Evolutionary conservation across 2,113 vertebrate genomes (phyloP), one percentile per base, ranked within the genome.

Genomic region (Pollimyrus isidori): DNA sequence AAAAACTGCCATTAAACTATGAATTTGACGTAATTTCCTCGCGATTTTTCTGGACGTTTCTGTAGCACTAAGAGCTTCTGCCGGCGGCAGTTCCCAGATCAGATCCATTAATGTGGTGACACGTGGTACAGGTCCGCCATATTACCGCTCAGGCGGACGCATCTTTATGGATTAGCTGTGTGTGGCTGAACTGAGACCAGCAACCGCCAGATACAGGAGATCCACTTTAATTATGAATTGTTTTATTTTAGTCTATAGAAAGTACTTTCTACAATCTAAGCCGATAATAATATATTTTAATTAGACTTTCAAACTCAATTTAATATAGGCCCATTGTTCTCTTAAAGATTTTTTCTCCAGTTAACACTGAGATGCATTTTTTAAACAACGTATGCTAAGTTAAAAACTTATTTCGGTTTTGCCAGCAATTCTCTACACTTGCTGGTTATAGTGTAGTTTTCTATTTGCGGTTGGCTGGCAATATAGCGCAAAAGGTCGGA

Each of bases 101-200:
- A 87, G 86, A 87, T 91, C 89, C 91, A 91, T 91, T 91, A 89
- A 89, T 80, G 35, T 50, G 85, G 92, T 90, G 84, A 73, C 35
- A 42, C 21, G 46, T 53, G 76, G 23, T 39, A 89, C 89, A 53
- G n/a, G 80, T 35, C 87, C n/a, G n/a, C 23, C 26, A 65, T 62
- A 85, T 86, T 80, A 7, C 56, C 82, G 69, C 45, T 35, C 73
- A 42, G 19, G 35, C 4, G 10, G 73, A 80, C 15, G 4, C 73
- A 15, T 6, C 73, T 30, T 15, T 76, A 42, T 80, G 35, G 15
- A 80, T 80, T 76, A 30, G n/a, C 62, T 10, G n/a, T 65, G 62
- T 65, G 62, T 65, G n/a, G 11, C 13, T 39, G 69, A 76, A 76
- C 30, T 39, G 35, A 76, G 35, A 39, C 26, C 35, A 76, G 69